Evolutionary conservation across 2,113 vertebrate genomes (phyloP), one percentile per base, ranked within the genome.

Genomic region (Burhinus bistriatus): DNA sequence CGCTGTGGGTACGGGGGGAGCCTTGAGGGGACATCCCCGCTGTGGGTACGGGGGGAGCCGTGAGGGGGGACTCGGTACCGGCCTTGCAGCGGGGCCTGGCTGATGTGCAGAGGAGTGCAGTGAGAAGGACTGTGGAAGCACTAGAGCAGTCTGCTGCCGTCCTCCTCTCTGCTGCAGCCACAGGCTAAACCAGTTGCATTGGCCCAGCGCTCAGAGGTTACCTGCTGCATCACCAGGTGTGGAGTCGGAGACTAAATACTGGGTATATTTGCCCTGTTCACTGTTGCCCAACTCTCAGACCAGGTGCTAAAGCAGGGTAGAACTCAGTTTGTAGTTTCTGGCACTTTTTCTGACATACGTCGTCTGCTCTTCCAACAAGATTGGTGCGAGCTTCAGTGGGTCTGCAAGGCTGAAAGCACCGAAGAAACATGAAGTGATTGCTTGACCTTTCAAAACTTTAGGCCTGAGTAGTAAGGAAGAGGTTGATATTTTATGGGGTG

Each of bases 101-200:
- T 26, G 66, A n/a, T 6, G 34, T 2, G 25, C 44, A 2, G 17
- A 11, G 1, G 40, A 12, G n/a, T 13, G 1, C 44, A 0, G 29
- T 7, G 62, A 9, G 6, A 11, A 57, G 14, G 61, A 2, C 52
- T 7, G 3, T 29, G 38, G 40, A 14, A 42, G 30, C 42, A 4
- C 42, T 9, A 3, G 55, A 44, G n/a, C 65, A 9, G 45, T 5
- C 34, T 58, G 59, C 55, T 54, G 65, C 34, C 5, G 2, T 29
- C 38, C 76, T 38, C 27, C 61, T 20, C 23, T 42, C 21, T 9
- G 70, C 66, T 34, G 45, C 52, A 40, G 2, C 23, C 47, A 5
- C 26, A 58, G 57, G 16, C 42, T n/a, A 1, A 30, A 21, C 69
- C 40, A 5, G 21, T 19, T 25, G 26, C 15, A 1, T 2, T 4